These are phyloP conservation scores for Silurus glanis DNA, from an alignment of 2,113 vertebrate species.

Conservation along the genomic window DNA sequence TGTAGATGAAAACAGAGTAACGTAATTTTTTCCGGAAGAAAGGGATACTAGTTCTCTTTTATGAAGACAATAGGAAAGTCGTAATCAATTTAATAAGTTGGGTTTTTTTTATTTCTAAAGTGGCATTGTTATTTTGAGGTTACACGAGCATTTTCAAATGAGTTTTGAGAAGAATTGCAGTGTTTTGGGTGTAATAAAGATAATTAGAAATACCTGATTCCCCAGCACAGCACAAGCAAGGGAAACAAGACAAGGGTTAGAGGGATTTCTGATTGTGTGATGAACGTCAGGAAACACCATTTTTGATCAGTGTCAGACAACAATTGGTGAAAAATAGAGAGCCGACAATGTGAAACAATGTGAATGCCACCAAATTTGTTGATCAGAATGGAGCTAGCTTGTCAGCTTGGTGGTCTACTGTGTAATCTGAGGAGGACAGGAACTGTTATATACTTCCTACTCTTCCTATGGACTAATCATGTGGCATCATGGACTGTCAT, in stretches of 20 bases:
- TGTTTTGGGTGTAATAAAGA: background rate
- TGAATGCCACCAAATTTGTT: background rate
- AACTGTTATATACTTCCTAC: background rate
- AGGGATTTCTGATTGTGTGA: background rate
- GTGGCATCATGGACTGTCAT: background rate
- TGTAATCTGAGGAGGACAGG: background rate
- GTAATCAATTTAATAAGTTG: too few relatives aligned
- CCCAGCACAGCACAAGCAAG: background rate
- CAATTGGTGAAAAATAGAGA: background rate
- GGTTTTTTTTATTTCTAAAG: background rate
- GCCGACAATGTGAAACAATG: background rate
- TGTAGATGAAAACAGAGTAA: too few relatives aligned
- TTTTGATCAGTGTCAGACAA: background rate
- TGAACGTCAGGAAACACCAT: background rate
- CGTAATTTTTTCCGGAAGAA: too few relatives aligned
- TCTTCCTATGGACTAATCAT: background rate
- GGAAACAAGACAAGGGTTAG: too few relatives aligned
- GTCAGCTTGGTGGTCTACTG: background rate
- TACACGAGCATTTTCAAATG: too few relatives aligned
- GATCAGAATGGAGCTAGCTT: background rate
- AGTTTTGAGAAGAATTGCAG: too few relatives aligned
- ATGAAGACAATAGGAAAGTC: too few relatives aligned
- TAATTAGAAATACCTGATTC: background rate
- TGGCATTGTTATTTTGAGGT: background rate
- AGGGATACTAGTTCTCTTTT: too few relatives aligned